Base-by-base conservation (phyloP, 2,113 vertebrate species). In the Festucalex cinctus region DNA sequence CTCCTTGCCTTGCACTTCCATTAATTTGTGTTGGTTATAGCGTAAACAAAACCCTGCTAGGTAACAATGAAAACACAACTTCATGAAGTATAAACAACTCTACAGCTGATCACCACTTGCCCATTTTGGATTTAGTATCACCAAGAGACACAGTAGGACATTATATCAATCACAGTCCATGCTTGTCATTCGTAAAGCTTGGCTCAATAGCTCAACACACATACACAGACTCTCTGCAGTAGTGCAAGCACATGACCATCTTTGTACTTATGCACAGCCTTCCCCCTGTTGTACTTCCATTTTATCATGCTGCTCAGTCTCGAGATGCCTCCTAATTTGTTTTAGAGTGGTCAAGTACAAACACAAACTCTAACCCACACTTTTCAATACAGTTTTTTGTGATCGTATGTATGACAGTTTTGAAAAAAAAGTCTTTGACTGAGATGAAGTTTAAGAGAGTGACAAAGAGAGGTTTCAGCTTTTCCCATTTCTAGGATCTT, bases 291-390 rank as follows among this genome's bases (percentile, higher is more conserved):
- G 60, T 68, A 62, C 46, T 63, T 81, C 80, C 69, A 62, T 63
- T 65, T 81, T 74, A 85, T 76, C 20, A 54, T 75, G 63, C 76
- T 73, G 75, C 75, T 83, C 73, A 83, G 69, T 65, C 83, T 71
- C 60, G 70, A 82, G 74, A 77, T 73, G 24, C 74, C 69, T 56
- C 9, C 24, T 54, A 26, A 4, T 26, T 4, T 4, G 10, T 54
- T 54, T 22, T 26, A 51, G 17, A 14, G 60, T 46, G 36, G 20
- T 65, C 58, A 60, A 69, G 19, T 49, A 63, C 63, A 71, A 20
- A 65, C 37, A 41, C 46, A 72, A 19, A 68, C 4, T 24, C 46
- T 8, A 4, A 16, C 43, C 43, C 43, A 24, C 16, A 67, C 48
- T 37, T 58, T 59, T 37, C 19, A 28, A 68, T 20, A 57, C n/a